phyloP scores from a whole-genome alignment of 2,888 invertebrate species.

The Calliphora vomitoria region DNA sequence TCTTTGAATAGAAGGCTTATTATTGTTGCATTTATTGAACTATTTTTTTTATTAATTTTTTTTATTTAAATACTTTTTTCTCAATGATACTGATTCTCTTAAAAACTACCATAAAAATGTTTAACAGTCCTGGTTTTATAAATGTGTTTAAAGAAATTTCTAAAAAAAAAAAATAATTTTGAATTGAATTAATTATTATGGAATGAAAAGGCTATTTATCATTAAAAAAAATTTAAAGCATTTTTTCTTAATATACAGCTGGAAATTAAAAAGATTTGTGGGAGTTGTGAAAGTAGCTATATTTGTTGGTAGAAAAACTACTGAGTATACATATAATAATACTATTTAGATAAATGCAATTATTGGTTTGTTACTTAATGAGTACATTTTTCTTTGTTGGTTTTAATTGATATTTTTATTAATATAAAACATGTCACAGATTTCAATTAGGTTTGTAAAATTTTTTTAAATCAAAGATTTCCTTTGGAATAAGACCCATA shows the following conservation, averaged over 20 bases:
- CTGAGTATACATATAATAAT: background rate
- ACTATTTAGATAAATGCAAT: conserved; percentile 28
- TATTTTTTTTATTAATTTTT: conserved; percentile 23
- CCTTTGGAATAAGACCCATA: too few relatives aligned
- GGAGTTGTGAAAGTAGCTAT: too few relatives aligned
- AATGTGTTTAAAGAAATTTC: background rate
- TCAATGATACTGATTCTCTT: background rate
- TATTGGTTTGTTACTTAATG: conserved; percentile 4
- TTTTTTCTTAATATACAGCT: background rate
- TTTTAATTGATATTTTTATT: background rate
- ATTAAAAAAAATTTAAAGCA: background rate
- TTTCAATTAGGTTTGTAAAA: background rate
- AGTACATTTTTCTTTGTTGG: background rate
- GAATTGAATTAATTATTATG: background rate
- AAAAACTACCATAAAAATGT: conserved; percentile 25
- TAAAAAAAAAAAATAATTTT: background rate
- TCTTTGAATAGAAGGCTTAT: conserved; percentile 70
- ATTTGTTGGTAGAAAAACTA: conserved; percentile 13
- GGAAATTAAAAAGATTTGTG: too few relatives aligned
- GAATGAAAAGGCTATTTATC: background rate
- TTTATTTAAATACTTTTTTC: conserved; percentile 28
- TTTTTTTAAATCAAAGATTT: too few relatives aligned
- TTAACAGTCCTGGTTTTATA: conserved; percentile 35
- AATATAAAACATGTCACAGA: too few relatives aligned
- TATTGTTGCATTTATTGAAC: conserved; percentile 68